These are phyloP conservation scores for Neolamprologus sp. DNA, from an alignment of 2,113 vertebrate species.

Conservation along the genomic window DNA sequence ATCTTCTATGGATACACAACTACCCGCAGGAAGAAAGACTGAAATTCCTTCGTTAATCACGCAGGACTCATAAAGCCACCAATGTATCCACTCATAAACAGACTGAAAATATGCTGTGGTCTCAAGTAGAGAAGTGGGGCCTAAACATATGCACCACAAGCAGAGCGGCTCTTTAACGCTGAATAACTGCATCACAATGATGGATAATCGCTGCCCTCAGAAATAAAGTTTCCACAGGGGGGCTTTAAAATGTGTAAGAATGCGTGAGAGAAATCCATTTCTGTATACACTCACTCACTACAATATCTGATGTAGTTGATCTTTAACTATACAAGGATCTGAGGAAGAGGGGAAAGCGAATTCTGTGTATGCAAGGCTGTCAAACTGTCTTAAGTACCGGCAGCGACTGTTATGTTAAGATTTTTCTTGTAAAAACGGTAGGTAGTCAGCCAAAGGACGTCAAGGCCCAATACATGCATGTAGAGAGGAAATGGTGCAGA, in stretches of 20 bases:
- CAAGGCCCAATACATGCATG: background rate
- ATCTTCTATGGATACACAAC: constrained; percentile 35
- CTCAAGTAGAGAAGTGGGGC: constrained; percentile 5
- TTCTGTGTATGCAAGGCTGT: background rate
- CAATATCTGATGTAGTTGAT: constrained; percentile 17
- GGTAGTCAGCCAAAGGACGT: constrained; percentile 14
- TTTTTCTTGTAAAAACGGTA: background rate
- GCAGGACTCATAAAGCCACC: constrained; percentile 53
- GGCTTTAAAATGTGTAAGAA: constrained; percentile 38
- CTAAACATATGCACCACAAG: background rate
- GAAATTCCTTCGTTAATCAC: constrained; percentile 52
- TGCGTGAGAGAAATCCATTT: constrained; percentile 8
- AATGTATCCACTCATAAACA: constrained; percentile 45
- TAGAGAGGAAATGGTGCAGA: background rate
- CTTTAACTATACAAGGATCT: background rate
- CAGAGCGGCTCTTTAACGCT: constrained; percentile 20
- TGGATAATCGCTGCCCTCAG: constrained; percentile 29
- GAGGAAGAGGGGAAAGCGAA: background rate
- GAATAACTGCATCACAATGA: constrained; percentile 14
- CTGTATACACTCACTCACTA: background rate
- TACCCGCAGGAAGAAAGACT: constrained; percentile 42
- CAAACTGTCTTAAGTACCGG: background rate
- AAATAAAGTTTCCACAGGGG: constrained; percentile 43
- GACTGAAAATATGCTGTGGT: constrained; percentile 20
- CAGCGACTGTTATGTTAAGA: background rate